These are phyloP conservation scores for Dorcus hopei DNA, from an alignment of 2,888 invertebrate genomes.

Conservation along the genomic window DNA sequence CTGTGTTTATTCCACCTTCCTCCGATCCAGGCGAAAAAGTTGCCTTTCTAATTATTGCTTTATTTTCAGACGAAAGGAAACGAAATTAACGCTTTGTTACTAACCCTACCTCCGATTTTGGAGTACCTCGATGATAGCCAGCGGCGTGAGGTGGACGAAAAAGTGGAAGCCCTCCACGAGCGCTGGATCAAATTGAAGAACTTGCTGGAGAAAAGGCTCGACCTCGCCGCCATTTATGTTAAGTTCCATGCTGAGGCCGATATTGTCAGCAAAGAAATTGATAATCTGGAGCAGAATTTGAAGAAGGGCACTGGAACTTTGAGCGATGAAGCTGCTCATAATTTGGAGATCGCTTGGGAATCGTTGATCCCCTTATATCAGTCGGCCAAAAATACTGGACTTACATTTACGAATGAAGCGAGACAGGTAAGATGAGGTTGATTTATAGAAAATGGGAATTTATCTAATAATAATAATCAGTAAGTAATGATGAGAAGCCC, in stretches of 20 bases:
- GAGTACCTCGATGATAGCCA: conserved; percentile 65
- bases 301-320: conserved; percentile 49
- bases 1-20: no score
- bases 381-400: conserved; percentile 65
- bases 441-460: not conserved
- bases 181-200: conserved; percentile 63
- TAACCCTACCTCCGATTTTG: conserved; percentile 60
- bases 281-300: conserved; percentile 61
- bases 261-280: conserved; percentile 63
- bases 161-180: conserved; percentile 61
- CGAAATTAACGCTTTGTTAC: conserved; percentile 64
- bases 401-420: conserved; percentile 63
- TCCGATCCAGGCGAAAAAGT: no score
- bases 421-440: conserved; percentile 50
- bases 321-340: conserved; percentile 52
- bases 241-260: conserved; percentile 70
- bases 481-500: no score
- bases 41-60: no score
- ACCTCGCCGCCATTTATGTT: conserved; percentile 64
- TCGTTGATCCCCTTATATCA: conserved; percentile 61
- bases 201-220: conserved; percentile 61
- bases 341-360: conserved; percentile 64
- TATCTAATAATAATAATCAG: no score
- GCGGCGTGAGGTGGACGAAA: conserved; percentile 59
- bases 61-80: conserved; percentile 58